Base-by-base conservation (phyloP, 2,888 invertebrate genomes). In the Caenorhabditis drosophilae region DNA sequence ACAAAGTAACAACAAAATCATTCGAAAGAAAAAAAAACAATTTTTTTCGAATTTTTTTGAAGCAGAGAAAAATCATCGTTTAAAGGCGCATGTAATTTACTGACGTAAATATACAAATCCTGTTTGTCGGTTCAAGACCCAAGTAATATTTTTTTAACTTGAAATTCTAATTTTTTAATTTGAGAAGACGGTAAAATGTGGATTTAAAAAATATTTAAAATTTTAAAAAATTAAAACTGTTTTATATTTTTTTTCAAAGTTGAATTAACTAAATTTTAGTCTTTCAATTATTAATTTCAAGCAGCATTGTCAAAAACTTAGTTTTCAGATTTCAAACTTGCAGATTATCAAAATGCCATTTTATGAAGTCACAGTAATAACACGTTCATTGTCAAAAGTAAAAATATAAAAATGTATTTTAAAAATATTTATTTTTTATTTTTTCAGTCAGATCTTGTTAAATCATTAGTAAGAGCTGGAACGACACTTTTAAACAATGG, bases 361-460 rank as follows among this genome's bases (percentile, higher is more conserved):
- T 20, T 81, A 75, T 47, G 81, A 81, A 69, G 67, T 81, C 4
- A 79, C 78, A 22, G 47, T 81, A 25, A 77, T 79, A 47, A 76
- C 80, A 6, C 57, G 76, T 50, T 75, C 77, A 3, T 49, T 81
- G 31, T 70, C 77, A 7, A 81, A 80, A 75, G 79, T 80, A 48
- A 2, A 26, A 3, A n/a, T n/a, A 2, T 22, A 36, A 1, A 7
- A 15, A 36, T 18, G 12, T 3, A 7, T 41, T n/a, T 4, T 16
- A 53, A n/a, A 4, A 1, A n/a, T 20, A 1, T 20, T 16, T 11
- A n/a, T 25, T 31, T 31, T 31, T n/a, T n/a, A n/a, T n/a, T n/a
- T 38, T 70, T 74, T 36, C 51, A 73, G 76, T 47, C 75, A 9
- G 77, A 79, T 63, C 68, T 81, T 7, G 67, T 77, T n/a, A 76